A percentile compares a stretch with the other conserved stretches of the same genome.
Conservation (phyloP, 1,140 invertebrate genomes). For the Drosophila funebris region DNA sequence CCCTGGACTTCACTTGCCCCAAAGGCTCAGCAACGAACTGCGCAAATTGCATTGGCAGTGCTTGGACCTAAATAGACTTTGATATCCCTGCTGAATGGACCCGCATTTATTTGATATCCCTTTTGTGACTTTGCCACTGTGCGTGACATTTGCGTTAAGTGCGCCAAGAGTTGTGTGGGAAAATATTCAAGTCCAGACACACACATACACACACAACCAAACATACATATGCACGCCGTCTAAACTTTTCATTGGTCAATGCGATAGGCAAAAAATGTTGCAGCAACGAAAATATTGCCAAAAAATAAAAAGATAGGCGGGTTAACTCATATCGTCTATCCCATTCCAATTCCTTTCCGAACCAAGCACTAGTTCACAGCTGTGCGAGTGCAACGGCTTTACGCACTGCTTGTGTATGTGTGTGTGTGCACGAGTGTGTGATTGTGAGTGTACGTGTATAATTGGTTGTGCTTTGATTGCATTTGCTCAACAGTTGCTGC, state of each 20-base stretch:
- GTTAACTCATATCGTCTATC: background rate
- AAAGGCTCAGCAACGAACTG: constrained; percentile 23
- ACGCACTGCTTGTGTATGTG: background rate
- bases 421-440: background rate
- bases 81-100: constrained; percentile 58
- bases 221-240: background rate
- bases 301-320: constrained; percentile 57
- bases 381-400: constrained; percentile 61
- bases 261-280: constrained; percentile 49
- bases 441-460: too few relatives aligned
- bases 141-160: constrained; percentile 81
- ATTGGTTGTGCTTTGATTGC: background rate
- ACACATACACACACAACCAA: constrained; percentile 1
- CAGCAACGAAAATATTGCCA: constrained; percentile 48
- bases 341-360: background rate
- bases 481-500: constrained; percentile 11
- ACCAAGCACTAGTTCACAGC: background rate
- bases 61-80: constrained; percentile 39
- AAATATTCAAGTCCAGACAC: constrained; percentile 41
- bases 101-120: constrained; percentile 77
- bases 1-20: constrained; percentile 26
- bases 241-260: constrained; percentile 64
- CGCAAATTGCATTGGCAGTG: constrained; percentile 41
- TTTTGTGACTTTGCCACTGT: constrained; percentile 72
- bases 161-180: constrained; percentile 64